phyloP scores from a whole-genome alignment of 2,888 invertebrate species.

The Atethmia centrago region DNA sequence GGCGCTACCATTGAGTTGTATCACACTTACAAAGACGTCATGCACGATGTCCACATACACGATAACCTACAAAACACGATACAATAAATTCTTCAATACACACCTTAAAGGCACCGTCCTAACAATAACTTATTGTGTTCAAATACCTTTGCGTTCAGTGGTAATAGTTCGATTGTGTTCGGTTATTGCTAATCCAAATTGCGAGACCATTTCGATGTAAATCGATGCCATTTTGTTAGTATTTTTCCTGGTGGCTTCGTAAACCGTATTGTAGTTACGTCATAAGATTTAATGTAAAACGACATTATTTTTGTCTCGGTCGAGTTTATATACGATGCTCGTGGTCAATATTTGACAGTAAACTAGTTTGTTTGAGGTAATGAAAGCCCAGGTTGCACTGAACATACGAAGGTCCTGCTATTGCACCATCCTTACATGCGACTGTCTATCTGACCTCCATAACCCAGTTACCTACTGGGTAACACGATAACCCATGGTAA shows the following conservation, averaged over 20 bases:
- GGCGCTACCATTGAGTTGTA: no score
- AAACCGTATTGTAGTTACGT: not conserved
- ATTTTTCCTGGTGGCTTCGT: conserved; percentile 9
- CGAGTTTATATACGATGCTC: no score
- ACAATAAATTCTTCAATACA: not conserved
- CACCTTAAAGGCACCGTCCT: conserved; percentile 3
- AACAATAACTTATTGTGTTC: conserved; percentile 33
- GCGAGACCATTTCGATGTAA: not conserved
- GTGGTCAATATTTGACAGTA: no score
- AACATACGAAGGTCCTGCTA: no score
- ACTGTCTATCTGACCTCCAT: no score
- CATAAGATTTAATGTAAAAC: not conserved
- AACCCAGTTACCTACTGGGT: no score
- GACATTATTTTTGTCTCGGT: no score
- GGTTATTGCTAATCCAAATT: conserved; percentile 31
- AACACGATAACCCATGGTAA: no score
- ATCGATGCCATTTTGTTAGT: not conserved
- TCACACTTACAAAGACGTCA: not conserved
- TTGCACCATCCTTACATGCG: no score
- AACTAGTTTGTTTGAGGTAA: no score
- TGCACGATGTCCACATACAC: not conserved
- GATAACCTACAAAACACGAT: not conserved
- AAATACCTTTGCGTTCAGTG: conserved; percentile 11
- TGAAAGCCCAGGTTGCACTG: no score
- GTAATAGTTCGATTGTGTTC: conserved; percentile 5